Base-by-base conservation (phyloP, 2,113 vertebrate genomes). In the Peromyscus maniculatus region DNA sequence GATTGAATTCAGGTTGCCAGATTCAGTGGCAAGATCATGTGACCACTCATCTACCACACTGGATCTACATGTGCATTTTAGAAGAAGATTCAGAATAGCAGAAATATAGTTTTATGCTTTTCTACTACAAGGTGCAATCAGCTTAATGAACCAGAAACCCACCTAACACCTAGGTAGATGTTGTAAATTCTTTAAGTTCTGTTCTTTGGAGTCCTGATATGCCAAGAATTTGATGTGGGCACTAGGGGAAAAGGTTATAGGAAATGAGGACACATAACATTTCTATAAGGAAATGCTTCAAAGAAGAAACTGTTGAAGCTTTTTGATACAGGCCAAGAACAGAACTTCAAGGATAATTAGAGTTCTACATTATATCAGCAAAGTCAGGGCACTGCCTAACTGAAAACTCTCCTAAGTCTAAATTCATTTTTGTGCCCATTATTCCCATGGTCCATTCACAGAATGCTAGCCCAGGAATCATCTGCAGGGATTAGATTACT, bases 291-390 rank as follows among this genome's bases (percentile, higher is more conserved):
- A 39, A 19, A 19, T 28, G 36, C 46, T 95, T 84, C 46, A 91
- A 74, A 75, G 79, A 72, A 90, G 64, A 89, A 75, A 80, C 87
- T 24, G 2, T 12, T n/a, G 17, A 2, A 59, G 3, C 16, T 88
- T 49, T 78, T 75, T 80, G 55, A 86, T 62, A 36, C 12, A 87
- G 87, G 33, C 86, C 59, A 97, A 86, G 33, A 7, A 39, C 24
- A 62, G 55, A 87, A 67, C 86, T 91, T 87, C 59, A 86, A 91
- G n/a, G 33, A 67, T 93, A 96, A 91, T 96, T 91, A 80, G 46
- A 74, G 33, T 87, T 77, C 31, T n/a, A 75, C 3, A 0, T 22
- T 72, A 19, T 43, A 55, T 79, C 59, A 15, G 3, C 16, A 93
- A 94, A 84, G 10, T 49, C 49, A 93, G 31, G 49, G 3, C n/a